phyloP scores from a whole-genome alignment of 2,888 invertebrate species.

The Aproaerema taeniolella region DNA sequence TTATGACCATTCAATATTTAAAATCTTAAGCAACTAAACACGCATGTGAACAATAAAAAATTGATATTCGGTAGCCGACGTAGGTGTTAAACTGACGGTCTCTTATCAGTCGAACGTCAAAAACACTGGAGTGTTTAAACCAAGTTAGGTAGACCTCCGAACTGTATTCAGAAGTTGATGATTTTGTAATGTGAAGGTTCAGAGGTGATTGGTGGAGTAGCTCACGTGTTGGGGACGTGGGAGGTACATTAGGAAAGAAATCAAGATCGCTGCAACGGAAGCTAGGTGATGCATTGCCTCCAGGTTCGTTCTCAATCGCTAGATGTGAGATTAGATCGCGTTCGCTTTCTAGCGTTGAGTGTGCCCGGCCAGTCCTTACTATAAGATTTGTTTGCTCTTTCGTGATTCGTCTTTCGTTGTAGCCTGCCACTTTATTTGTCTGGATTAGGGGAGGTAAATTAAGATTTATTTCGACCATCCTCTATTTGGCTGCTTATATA shows the following conservation, averaged over 20 bases:
- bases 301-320: constrained; percentile 55
- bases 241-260: constrained; percentile 66
- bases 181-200: constrained; percentile 30
- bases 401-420: constrained; percentile 38
- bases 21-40: constrained; percentile 14
- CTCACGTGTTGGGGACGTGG: constrained; percentile 56
- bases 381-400: constrained; percentile 46
- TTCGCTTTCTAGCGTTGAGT: constrained; percentile 58
- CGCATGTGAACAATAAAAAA: constrained; percentile 23
- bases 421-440: constrained; percentile 26
- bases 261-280: constrained; percentile 71
- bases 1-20: constrained; percentile 8
- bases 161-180: too few species aligned
- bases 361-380: constrained; percentile 32
- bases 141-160: constrained; percentile 32
- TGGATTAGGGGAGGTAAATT: constrained; percentile 37
- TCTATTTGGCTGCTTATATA: neutral
- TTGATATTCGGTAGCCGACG: constrained; percentile 51
- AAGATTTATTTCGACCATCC: constrained; percentile 26
- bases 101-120: constrained; percentile 55
- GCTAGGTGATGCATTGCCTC: constrained; percentile 69
- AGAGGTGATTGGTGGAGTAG: constrained; percentile 40
- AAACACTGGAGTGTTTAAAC: constrained; percentile 36
- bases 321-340: constrained; percentile 60
- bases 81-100: constrained; percentile 59